Evolutionary conservation across 1,140 invertebrate species (phyloP), one percentile per base, ranked within the genome.

Genomic region (Venustaconcha ellipsiformis): DNA sequence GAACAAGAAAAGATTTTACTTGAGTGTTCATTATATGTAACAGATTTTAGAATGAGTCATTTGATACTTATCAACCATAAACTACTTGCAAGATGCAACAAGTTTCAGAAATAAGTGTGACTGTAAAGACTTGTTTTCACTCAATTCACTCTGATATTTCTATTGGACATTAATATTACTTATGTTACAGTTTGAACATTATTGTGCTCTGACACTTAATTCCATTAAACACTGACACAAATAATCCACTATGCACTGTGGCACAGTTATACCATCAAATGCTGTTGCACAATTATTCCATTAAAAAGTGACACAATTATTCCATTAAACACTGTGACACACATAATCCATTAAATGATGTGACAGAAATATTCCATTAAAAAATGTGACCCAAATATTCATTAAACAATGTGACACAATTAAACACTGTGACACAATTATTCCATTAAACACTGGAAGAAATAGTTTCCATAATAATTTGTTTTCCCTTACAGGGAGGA

Each of bases 401-500:
- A 23, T 26, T 55, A 48, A 18, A 57, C 17, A n/a, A 12, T 18
- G n/a, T n/a, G 13, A 15, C 8, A 65, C 15, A 62, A 48, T 17
- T 15, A 74, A 58, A 15, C 57, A 20, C 17, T 57, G 8, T 30
- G 12, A 14, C 18, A 57, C 18, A 26, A 2, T 26, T 26, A 26
- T 26, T 26, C 26, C 1, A 30, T 30, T 30, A 30, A 30, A 30
- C 26, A 30, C 4, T 57, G 20, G 60, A n/a, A 17, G 30, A n/a
- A 60, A 26, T 3, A 12, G n/a, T 76, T 62, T 14, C 65, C 59
- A 55, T 13, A 30, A 57, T 14, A 37, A 14, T 26, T 58, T 74
- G 15, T 55, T 78, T 60, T 30, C 75, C 78, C 64, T 89, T 89
- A 20, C 85, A 96, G 94, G 37, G 37, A 48, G 95, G 95, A 58